phyloP scores from a whole-genome alignment of 2,888 invertebrate species.

The Watsonalla binaria region DNA sequence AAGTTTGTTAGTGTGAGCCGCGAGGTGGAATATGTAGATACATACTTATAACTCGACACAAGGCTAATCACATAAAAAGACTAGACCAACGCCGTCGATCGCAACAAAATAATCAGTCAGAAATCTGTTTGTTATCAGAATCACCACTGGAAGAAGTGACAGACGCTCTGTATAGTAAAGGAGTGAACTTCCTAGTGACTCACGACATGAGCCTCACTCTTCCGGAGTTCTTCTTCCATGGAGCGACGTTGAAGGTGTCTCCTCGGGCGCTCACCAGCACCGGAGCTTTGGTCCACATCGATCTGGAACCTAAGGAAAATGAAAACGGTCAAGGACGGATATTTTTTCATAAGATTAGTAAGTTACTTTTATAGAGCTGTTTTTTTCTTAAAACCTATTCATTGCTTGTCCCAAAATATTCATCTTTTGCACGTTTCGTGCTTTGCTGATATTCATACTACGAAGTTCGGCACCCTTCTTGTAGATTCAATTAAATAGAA shows the following conservation, averaged over 20 bases:
- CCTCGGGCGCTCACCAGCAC: constrained; percentile 85
- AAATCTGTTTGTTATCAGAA: constrained; percentile 46
- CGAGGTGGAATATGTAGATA: too few relatives aligned
- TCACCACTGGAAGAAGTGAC: constrained; percentile 87
- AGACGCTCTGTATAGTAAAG: constrained; percentile 83
- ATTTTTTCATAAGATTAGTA: constrained; percentile 84
- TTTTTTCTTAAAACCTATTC: background rate
- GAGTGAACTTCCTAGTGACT: constrained; percentile 85
- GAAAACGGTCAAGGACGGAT: constrained; percentile 77
- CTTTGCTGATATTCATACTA: too few relatives aligned
- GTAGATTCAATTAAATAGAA: too few relatives aligned
- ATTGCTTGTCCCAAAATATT: too few relatives aligned
- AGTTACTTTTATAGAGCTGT: constrained; percentile 38
- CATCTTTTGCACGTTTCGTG: too few relatives aligned
- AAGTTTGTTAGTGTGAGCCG: too few relatives aligned
- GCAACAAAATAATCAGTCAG: background rate
- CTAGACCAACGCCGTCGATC: too few relatives aligned
- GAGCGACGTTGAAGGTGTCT: constrained; percentile 85
- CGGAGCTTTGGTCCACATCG: constrained; percentile 86
- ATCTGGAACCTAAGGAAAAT: constrained; percentile 79
- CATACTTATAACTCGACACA: too few relatives aligned
- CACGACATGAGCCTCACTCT: constrained; percentile 86
- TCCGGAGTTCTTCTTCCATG: constrained; percentile 86
- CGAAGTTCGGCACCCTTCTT: too few relatives aligned
- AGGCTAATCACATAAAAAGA: background rate